Conservation (phyloP, 1,140 invertebrate genomes). For the Subanguina moxae region DNA sequence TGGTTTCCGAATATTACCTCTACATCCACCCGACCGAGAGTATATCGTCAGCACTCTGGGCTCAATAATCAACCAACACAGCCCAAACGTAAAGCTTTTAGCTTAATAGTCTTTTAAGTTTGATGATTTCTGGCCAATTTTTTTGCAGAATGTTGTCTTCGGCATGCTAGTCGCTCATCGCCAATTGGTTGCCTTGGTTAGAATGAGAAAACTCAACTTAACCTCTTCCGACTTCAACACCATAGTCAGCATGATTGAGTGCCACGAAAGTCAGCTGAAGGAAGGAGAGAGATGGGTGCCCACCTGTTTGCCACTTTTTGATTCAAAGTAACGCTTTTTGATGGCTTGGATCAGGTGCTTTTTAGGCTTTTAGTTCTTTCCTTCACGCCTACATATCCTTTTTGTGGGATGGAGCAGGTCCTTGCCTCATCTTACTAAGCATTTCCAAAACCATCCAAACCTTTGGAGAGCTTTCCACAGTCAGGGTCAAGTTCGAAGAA, state of each 20-base stretch:
- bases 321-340: constrained; percentile 31
- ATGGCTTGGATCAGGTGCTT: background rate
- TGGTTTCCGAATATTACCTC: constrained; percentile 45
- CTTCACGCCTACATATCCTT: constrained; percentile 50
- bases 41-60: constrained; percentile 45
- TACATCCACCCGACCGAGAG: constrained; percentile 37
- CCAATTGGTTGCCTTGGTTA: constrained; percentile 41
- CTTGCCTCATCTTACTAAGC: constrained; percentile 41
- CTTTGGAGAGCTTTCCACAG: constrained; percentile 24
- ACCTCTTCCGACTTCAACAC: constrained; percentile 44
- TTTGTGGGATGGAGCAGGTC: constrained; percentile 44
- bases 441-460: constrained; percentile 16
- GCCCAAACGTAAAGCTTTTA: constrained; percentile 27
- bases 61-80: constrained; percentile 35
- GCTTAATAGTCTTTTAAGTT: background rate
- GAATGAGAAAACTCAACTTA: constrained; percentile 42
- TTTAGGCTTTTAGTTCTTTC: constrained; percentile 26
- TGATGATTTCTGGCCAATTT: constrained; percentile 13
- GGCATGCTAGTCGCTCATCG: constrained; percentile 45
- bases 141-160: constrained; percentile 40
- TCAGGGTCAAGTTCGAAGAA: constrained; percentile 28
- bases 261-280: constrained; percentile 34
- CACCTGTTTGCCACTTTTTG: constrained; percentile 43
- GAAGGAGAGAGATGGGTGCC: constrained; percentile 45
- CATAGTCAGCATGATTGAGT: constrained; percentile 49